Percentiles rank a stretch among this genome's conserved stretches.
Conservation (phyloP, 2,888 invertebrate species). For the Corythucha ciliata region DNA sequence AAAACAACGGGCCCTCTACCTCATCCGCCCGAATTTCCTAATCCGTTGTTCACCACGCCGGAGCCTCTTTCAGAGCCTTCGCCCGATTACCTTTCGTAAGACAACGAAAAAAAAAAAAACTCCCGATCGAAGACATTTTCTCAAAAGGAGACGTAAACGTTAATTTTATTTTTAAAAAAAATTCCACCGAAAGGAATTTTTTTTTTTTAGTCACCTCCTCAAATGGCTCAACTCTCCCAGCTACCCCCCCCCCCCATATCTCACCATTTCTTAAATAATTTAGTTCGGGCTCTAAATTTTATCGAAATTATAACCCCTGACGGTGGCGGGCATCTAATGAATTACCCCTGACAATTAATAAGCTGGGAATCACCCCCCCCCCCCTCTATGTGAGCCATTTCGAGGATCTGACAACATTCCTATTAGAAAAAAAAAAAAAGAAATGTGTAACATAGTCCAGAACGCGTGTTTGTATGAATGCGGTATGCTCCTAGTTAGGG, state of each 20-base stretch:
- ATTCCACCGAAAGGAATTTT: constrained; percentile 17
- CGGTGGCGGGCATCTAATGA: constrained; percentile 26
- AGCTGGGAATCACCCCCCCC: constrained; percentile 9
- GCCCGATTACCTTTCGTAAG: constrained; percentile 57
- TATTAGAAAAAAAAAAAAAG: too few species aligned
- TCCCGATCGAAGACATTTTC: constrained; percentile 1
- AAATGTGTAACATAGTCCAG: constrained; percentile 32
- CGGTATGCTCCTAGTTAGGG: constrained; percentile 33
- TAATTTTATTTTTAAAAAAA: constrained; percentile 14
- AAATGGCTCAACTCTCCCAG: constrained; percentile 23
- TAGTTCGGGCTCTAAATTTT: constrained; percentile 15
- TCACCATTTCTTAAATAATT: constrained; percentile 1
- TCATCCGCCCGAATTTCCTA: constrained; percentile 91
- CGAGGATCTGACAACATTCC: constrained; percentile 29
- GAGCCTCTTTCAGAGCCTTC: constrained; percentile 73
- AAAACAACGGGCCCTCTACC: constrained; percentile 82
- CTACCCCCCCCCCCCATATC: not conserved
- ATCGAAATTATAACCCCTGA: constrained; percentile 11
- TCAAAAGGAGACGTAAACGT: constrained; percentile 12
- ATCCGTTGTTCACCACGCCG: constrained; percentile 78
- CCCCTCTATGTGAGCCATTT: constrained; percentile 21
- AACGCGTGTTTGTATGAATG: constrained; percentile 25
- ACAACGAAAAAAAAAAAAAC: constrained; percentile 10
- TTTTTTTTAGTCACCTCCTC: constrained; percentile 28
- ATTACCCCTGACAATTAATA: constrained; percentile 14